Evolutionary conservation across 2,113 vertebrate genomes (phyloP).

Genomic region (Mungos mungo): DNA sequence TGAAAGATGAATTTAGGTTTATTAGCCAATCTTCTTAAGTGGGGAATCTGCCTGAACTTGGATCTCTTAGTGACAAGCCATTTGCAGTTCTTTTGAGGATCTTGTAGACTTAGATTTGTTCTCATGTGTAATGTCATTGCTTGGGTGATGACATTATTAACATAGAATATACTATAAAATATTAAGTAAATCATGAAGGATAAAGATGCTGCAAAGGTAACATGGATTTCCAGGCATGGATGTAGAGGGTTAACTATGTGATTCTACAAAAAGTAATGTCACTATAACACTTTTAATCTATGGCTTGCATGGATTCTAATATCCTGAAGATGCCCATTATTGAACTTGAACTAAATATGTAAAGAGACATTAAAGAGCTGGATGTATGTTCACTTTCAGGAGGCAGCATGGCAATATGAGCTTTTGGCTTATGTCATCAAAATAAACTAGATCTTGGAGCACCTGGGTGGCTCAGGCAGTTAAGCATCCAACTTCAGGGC

Average conservation of each 20-base stretch:
- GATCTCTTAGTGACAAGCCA: not conserved
- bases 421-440: slow-evolving; percentile 59
- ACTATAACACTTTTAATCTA: no score
- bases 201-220: not conserved
- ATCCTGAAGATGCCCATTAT: not conserved
- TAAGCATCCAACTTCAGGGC: no score
- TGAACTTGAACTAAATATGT: not conserved
- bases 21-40: not conserved
- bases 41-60: not conserved
- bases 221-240: not conserved
- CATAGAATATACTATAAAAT: not conserved
- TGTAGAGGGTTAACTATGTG: not conserved
- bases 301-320: not conserved
- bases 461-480: no score
- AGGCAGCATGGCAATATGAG: not conserved
- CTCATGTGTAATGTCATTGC: not conserved
- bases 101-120: not conserved
- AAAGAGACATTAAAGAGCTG: not conserved
- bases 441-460: slow-evolving; percentile 45
- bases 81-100: not conserved
- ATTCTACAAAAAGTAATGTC: no score
- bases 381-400: not conserved
- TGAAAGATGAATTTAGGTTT: not conserved
- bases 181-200: not conserved
- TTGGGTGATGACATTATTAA: not conserved